phyloP scores from a whole-genome alignment of 2,888 invertebrate genomes.

The Ommatoiulus sabulosus region DNA sequence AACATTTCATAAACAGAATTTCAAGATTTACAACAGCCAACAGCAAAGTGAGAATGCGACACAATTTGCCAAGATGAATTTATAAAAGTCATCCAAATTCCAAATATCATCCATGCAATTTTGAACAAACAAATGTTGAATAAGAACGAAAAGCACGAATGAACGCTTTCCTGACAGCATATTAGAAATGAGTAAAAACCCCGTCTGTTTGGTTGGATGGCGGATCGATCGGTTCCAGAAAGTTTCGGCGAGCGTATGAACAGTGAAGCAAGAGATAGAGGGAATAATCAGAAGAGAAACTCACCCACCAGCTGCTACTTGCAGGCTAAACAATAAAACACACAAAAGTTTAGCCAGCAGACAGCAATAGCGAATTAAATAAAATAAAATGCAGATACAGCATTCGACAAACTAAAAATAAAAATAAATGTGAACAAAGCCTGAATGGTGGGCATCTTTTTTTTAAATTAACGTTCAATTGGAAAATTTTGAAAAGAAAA shows the following conservation, averaged over 20 bases:
- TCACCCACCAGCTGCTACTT: constrained; percentile 60
- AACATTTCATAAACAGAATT: no score
- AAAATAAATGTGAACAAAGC: background rate
- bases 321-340: constrained; percentile 59
- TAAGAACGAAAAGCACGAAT: background rate
- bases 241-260: background rate
- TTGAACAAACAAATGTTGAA: no score
- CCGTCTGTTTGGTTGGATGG: constrained; percentile 56
- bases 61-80: no score
- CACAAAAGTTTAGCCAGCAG: constrained; percentile 54
- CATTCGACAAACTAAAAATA: constrained; percentile 12
- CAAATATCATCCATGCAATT: no score
- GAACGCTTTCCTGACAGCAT: background rate
- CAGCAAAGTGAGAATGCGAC: no score
- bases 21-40: no score
- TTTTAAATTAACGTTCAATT: background rate
- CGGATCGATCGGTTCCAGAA: constrained; percentile 42
- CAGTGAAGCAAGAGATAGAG: background rate
- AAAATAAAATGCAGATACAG: background rate
- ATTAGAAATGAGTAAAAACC: background rate
- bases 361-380: background rate
- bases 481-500: background rate
- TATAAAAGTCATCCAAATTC: no score
- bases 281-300: constrained; percentile 52
- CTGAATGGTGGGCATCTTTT: constrained; percentile 51